phyloP scores from a whole-genome alignment of 2,888 invertebrate genomes.

The Leptinotarsa juncta region DNA sequence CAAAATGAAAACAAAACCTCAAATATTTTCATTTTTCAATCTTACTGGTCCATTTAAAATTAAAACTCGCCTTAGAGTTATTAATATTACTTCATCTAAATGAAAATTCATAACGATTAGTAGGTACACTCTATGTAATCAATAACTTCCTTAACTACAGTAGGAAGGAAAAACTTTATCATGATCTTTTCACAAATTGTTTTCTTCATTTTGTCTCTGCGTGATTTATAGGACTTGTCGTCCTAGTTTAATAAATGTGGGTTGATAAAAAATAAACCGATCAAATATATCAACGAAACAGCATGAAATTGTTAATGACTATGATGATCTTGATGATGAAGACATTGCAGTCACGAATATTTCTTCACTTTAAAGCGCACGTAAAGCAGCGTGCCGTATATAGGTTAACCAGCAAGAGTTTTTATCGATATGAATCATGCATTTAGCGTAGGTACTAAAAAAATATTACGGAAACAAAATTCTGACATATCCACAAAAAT shows the following conservation, averaged over 20 bases:
- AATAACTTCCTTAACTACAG: too few relatives aligned
- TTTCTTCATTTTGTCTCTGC: too few relatives aligned
- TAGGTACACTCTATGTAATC: too few relatives aligned
- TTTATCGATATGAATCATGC: neutral
- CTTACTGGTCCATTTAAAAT: too few relatives aligned
- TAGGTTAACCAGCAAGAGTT: neutral
- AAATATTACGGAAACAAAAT: neutral
- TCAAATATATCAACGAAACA: neutral
- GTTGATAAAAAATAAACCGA: neutral
- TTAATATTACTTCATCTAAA: too few relatives aligned
- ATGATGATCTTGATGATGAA: slow-evolving; percentile 10
- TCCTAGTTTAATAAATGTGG: neutral
- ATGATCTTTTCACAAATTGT: too few relatives aligned
- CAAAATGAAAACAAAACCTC: too few relatives aligned
- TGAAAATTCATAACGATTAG: too few relatives aligned
- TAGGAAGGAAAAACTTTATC: too few relatives aligned
- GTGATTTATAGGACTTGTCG: neutral
- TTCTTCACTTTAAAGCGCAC: slow-evolving; percentile 4
- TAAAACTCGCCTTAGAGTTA: too few relatives aligned
- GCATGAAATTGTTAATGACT: slow-evolving; percentile 14
- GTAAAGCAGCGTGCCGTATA: neutral
- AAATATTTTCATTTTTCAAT: too few relatives aligned
- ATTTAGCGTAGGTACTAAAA: neutral
- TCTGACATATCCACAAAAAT: neutral
- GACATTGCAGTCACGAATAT: slow-evolving; percentile 1